phyloP scores from a whole-genome alignment of 2,797 vertebrate genomes.

The Caiman crocodilus region DNA sequence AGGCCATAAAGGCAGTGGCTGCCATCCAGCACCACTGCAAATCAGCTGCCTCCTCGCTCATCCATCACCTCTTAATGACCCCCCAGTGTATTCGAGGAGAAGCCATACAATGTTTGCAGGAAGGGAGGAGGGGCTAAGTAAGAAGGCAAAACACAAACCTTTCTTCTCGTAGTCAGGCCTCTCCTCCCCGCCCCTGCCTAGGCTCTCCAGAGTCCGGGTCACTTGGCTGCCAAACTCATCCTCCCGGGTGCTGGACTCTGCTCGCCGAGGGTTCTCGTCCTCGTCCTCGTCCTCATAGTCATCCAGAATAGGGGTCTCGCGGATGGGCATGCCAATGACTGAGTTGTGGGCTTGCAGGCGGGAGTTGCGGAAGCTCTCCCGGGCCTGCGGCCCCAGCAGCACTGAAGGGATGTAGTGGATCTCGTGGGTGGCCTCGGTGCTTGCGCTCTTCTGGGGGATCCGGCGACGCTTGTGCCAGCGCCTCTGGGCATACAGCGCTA shows the following conservation, averaged over 20 bases:
- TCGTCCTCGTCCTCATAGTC: constrained; percentile 93
- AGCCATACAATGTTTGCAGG: not conserved
- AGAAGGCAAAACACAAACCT: constrained; percentile 82
- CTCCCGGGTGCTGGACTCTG: constrained; percentile 77
- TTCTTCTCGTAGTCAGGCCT: constrained; percentile 90
- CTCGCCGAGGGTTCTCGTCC: constrained; percentile 86
- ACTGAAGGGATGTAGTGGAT: constrained; percentile 99
- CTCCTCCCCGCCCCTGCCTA: constrained; percentile 85
- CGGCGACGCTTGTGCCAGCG: constrained; percentile 95
- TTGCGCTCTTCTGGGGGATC: constrained; percentile 96
- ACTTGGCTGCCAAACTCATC: constrained; percentile 85
- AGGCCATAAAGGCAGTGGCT: not conserved
- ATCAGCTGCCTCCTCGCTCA: not conserved
- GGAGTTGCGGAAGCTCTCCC: constrained; percentile 90
- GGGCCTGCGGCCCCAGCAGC: constrained; percentile 92
- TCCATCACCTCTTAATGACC: not conserved
- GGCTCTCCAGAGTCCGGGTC: constrained; percentile 83
- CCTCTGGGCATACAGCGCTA: constrained; percentile 94
- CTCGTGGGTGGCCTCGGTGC: constrained; percentile 97
- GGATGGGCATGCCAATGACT: constrained; percentile 95
- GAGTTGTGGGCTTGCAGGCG: constrained; percentile 91
- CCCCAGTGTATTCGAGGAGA: not conserved
- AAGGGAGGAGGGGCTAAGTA: rapidly evolving
- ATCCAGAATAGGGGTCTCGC: constrained; percentile 96
- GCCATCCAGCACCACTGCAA: not conserved